Base-by-base conservation (phyloP, 2,797 vertebrate genomes). In the Lemur catta region DNA sequence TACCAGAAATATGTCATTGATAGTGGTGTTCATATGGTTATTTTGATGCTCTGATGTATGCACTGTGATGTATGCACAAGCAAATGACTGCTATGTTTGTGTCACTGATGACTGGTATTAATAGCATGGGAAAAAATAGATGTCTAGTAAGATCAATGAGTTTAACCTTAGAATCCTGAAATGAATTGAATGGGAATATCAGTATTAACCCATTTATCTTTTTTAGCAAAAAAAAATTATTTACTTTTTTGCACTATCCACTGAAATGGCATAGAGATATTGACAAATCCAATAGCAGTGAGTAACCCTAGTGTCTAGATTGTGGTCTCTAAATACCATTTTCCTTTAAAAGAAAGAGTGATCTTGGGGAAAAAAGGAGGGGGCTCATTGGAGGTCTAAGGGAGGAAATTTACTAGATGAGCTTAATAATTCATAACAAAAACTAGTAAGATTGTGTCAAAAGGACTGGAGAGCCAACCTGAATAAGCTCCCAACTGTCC, bases 241-340 rank as follows among this genome's bases (percentile, higher is more conserved):
- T n/a, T 67, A 67, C 67, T 38, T 67, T 89, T 86, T 43, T 81
- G 33, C 26, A 55, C 7, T 67, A 30, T 7, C 22, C 35, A 43
- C 41, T 80, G 59, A 93, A 86, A 55, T 65, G 9, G 2, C 28
- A 24, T 85, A 57, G 33, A 78, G 3, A 33, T 92, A 69, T 17
- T 80, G 72, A 81, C 24, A 67, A 87, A 46, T 11, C 7, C 43
- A 81, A 75, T 2, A 92, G 35, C 4, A 18, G 55, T 38, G 28
- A 88, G 13, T 69, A 74, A 93, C 1, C 6, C 28, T 38, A 14
- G 41, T 80, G 28, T 4, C 18, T 87, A 78, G 30, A 26, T 61
- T 86, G n/a, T 67, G 33, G 33, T n/a, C 48, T 94, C 89, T 96
- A 89, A 95, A 86, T 74, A 87, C 7, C n/a, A 48, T 76, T 71